A percentile compares a stretch with the other conserved stretches of the same genome.
Evolutionary conservation across 2,888 invertebrate genomes (phyloP).

Genomic region (Drosophila mimica): DNA sequence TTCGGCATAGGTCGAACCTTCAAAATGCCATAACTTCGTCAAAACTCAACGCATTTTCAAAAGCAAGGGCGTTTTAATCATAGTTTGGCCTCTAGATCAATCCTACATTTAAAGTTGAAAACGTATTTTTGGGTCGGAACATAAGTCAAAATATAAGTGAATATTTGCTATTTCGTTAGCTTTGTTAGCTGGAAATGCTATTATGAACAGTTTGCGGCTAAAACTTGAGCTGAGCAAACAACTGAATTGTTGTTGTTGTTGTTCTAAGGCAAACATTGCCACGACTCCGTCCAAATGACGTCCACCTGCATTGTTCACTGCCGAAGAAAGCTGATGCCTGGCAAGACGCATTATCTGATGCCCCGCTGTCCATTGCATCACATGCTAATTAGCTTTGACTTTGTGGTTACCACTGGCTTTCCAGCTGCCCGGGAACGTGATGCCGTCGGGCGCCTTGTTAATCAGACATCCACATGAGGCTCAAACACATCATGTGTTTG

Average conservation of each 20-base stretch:
- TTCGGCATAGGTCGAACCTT: too few species aligned
- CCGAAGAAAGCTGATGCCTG: not conserved
- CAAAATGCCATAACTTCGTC: too few species aligned
- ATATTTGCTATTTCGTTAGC: not conserved
- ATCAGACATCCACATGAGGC: constrained; percentile 26
- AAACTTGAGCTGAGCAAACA: not conserved
- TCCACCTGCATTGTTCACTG: constrained; percentile 7
- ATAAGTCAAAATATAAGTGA: too few species aligned
- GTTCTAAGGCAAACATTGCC: not conserved
- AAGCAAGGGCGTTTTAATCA: too few species aligned
- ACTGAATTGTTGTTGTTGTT: not conserved
- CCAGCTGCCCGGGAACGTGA: not conserved
- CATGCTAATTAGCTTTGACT: constrained; percentile 45
- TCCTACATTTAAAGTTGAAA: too few species aligned
- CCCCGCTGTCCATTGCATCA: constrained; percentile 9
- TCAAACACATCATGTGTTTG: constrained; percentile 4
- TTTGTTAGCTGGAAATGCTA: not conserved
- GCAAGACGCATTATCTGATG: constrained; percentile 8
- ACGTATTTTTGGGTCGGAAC: too few species aligned
- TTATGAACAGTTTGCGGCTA: not conserved
- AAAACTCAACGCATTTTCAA: too few species aligned
- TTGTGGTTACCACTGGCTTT: constrained; percentile 5
- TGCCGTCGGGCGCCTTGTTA: constrained; percentile 20
- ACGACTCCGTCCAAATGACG: not conserved
- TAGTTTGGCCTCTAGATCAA: too few species aligned